These are phyloP conservation scores for Tipula unca DNA, from an alignment of 2,888 invertebrate species.

Conservation along the genomic window DNA sequence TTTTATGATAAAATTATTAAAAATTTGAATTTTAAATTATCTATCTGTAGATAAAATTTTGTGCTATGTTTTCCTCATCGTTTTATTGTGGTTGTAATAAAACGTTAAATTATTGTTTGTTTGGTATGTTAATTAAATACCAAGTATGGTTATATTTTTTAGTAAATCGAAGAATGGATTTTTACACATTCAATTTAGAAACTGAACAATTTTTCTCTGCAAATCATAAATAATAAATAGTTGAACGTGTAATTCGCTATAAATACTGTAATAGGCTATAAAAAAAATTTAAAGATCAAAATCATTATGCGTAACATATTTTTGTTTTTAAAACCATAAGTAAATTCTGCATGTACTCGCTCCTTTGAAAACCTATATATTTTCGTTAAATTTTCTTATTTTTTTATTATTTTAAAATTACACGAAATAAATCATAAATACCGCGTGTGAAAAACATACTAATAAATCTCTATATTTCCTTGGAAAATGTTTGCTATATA, in stretches of 20 bases:
- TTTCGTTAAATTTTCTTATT: slow-evolving; percentile 15
- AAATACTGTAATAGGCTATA: background rate
- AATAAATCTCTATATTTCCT: slow-evolving; percentile 16
- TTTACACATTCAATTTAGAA: background rate
- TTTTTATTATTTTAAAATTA: slow-evolving; percentile 10
- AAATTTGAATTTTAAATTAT: slow-evolving; percentile 8
- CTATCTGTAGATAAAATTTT: background rate
- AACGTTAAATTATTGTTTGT: background rate
- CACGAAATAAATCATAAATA: slow-evolving; percentile 18
- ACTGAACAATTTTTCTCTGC: background rate
- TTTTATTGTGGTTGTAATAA: background rate
- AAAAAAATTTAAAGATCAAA: background rate
- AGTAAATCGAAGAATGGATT: background rate
- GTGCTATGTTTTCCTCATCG: background rate
- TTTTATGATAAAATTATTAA: background rate
- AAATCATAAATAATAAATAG: background rate
- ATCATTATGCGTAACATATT: slow-evolving; percentile 14
- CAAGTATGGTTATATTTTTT: background rate
- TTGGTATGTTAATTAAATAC: background rate
- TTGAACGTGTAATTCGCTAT: background rate
- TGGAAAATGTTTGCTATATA: background rate
- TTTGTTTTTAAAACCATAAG: background rate
- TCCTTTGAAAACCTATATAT: background rate
- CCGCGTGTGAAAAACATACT: slow-evolving; percentile 20
- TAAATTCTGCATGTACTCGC: background rate